A percentile compares a stretch with the other conserved stretches of the same genome.
Evolutionary conservation across 2,888 invertebrate species (phyloP).

Genomic region (Plagodis dolabraria): DNA sequence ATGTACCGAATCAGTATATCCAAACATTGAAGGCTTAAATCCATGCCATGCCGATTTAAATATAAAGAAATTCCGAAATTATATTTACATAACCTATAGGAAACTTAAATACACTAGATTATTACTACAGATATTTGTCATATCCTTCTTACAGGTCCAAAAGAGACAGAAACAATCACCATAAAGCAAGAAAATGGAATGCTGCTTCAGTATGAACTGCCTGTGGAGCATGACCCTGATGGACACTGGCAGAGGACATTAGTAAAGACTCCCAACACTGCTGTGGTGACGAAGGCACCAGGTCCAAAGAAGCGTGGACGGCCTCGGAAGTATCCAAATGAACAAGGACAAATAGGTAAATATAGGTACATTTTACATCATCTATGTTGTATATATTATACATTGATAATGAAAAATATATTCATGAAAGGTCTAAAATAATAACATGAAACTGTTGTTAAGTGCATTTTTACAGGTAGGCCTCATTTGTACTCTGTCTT

Average conservation of each 20-base stretch:
- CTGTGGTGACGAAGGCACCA: constrained; percentile 74
- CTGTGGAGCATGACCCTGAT: constrained; percentile 75
- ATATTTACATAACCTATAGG: no score
- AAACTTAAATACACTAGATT: background rate
- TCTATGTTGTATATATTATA: no score
- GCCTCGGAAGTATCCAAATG: constrained; percentile 79
- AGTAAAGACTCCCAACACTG: constrained; percentile 55
- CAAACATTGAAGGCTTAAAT: no score
- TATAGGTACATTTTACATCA: no score
- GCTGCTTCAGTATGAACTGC: constrained; percentile 77
- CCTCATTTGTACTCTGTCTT: no score
- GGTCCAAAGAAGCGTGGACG: constrained; percentile 72
- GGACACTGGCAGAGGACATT: constrained; percentile 70
- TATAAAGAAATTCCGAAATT: no score
- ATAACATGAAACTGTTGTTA: no score
- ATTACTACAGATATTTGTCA: background rate
- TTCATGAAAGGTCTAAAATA: no score
- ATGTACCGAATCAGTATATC: constrained; percentile 18
- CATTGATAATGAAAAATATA: no score
- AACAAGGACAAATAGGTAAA: constrained; percentile 76
- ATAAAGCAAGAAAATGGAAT: constrained; percentile 82
- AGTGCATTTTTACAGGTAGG: no score
- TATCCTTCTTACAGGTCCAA: constrained; percentile 5
- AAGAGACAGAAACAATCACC: constrained; percentile 78
- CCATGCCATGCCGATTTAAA: no score